These are phyloP conservation scores for Carettochelys insculpta DNA, from an alignment of 2,113 vertebrate genomes.

Conservation along the genomic window DNA sequence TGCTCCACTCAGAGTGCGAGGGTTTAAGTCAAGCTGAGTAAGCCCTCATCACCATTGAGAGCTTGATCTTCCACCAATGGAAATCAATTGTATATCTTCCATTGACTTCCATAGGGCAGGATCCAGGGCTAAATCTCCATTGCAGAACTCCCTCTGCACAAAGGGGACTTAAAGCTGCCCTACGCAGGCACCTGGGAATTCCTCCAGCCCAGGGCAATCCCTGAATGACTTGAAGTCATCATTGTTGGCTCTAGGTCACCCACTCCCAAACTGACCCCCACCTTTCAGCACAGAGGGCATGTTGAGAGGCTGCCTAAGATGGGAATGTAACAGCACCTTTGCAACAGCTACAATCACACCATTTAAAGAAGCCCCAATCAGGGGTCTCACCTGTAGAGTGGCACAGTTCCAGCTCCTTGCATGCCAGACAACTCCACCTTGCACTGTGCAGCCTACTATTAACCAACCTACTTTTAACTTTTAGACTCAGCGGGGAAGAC, in stretches of 20 bases:
- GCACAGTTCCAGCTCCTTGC: background rate
- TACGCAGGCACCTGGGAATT: background rate
- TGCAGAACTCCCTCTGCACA: background rate
- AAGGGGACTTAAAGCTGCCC: background rate
- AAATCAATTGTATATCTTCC: background rate
- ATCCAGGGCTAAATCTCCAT: background rate
- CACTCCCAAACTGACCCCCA: background rate
- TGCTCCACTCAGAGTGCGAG: no score
- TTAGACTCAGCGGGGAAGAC: no score
- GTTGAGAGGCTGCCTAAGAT: rapidly evolving
- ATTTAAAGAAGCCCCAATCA: rapidly evolving
- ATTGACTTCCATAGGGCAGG: background rate
- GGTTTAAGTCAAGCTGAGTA: no score
- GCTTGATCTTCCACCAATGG: background rate
- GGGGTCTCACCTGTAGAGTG: background rate
- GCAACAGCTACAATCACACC: background rate
- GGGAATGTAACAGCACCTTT: rapidly evolving
- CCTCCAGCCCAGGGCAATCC: background rate
- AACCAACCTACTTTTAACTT: no score
- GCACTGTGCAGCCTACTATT: background rate
- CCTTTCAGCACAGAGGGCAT: background rate
- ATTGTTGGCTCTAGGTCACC: background rate
- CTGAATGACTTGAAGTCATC: background rate
- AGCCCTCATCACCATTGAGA: rapidly evolving
- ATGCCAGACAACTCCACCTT: background rate